A percentile compares a stretch with the other conserved stretches of the same genome.
phyloP scores from a whole-genome alignment of 2,113 vertebrate species.

The Hemiscyllium ocellatum region DNA sequence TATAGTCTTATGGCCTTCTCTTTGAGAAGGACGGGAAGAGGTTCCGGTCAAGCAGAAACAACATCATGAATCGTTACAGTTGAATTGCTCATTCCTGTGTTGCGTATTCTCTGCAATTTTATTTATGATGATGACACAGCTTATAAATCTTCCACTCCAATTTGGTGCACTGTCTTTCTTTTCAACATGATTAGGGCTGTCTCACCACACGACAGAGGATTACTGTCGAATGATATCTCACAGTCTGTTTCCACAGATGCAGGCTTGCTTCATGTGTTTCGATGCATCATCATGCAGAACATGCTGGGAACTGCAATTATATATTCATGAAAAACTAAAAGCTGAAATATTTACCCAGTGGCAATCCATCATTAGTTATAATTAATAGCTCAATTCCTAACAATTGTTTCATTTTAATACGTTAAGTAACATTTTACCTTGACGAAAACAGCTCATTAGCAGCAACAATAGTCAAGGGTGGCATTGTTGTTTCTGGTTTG shows the following conservation, averaged over 20 bases:
- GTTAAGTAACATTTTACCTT: slow-evolving; percentile 20
- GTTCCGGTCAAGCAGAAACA: neutral
- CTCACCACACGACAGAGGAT: neutral
- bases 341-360: slow-evolving; percentile 25
- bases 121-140: neutral
- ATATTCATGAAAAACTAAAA: slow-evolving; percentile 32
- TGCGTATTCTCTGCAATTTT: neutral
- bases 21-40: neutral
- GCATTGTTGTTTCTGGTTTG: neutral
- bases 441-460: neutral
- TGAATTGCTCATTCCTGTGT: neutral
- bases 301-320: slow-evolving; percentile 16
- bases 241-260: neutral
- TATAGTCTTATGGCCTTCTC: too few species aligned
- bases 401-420: slow-evolving; percentile 28
- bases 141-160: neutral
- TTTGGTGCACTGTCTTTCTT: neutral
- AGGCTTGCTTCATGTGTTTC: neutral
- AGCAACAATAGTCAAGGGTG: neutral
- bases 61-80: neutral
- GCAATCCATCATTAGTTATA: slow-evolving; percentile 12
- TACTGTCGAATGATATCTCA: neutral
- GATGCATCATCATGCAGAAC: slow-evolving; percentile 13
- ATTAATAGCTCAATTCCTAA: slow-evolving; percentile 23
- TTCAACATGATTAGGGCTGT: neutral